A percentile compares a stretch with the other conserved stretches of the same genome.
phyloP scores from a whole-genome alignment of 1,140 invertebrate genomes.

The Rhizoglyphus robini region DNA sequence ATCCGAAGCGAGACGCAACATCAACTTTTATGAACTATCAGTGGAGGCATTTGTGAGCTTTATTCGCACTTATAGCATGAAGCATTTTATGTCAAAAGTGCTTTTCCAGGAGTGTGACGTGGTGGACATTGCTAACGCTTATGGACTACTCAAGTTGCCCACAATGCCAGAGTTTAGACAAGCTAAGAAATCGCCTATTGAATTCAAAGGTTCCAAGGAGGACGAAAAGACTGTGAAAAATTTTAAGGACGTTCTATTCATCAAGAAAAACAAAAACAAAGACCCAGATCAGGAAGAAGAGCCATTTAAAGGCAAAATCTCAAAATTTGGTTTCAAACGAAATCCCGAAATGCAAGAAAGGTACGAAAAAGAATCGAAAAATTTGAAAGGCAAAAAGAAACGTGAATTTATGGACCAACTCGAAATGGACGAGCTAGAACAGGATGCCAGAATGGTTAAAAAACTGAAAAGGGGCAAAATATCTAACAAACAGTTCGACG shows the following conservation, averaged over 20 bases:
- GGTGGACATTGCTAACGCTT: constrained; percentile 66
- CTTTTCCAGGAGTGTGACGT: constrained; percentile 57
- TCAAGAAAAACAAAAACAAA: constrained; percentile 36
- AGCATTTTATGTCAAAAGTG: constrained; percentile 16
- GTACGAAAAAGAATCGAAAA: constrained; percentile 40
- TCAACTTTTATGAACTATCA: constrained; percentile 69
- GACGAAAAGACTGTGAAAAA: constrained; percentile 42
- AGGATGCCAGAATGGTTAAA: constrained; percentile 68
- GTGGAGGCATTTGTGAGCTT: constrained; percentile 89
- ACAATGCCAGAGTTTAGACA: constrained; percentile 84
- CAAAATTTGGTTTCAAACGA: constrained; percentile 6
- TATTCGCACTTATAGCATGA: constrained; percentile 62
- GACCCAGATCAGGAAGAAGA: constrained; percentile 52
- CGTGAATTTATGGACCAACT: constrained; percentile 46
- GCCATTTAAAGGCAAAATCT: constrained; percentile 37
- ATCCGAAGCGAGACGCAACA: constrained; percentile 39
- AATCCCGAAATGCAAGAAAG: constrained; percentile 50
- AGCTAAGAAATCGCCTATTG: constrained; percentile 49
- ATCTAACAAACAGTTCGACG: constrained; percentile 18
- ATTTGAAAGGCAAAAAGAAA: constrained; percentile 37
- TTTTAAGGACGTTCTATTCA: constrained; percentile 49
- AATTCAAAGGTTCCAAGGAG: constrained; percentile 54
- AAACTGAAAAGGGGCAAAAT: constrained; percentile 71
- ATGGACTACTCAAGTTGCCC: constrained; percentile 75
- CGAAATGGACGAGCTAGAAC: constrained; percentile 65